Conservation (phyloP, 2,113 vertebrate species). For the Pithys albifrons region DNA sequence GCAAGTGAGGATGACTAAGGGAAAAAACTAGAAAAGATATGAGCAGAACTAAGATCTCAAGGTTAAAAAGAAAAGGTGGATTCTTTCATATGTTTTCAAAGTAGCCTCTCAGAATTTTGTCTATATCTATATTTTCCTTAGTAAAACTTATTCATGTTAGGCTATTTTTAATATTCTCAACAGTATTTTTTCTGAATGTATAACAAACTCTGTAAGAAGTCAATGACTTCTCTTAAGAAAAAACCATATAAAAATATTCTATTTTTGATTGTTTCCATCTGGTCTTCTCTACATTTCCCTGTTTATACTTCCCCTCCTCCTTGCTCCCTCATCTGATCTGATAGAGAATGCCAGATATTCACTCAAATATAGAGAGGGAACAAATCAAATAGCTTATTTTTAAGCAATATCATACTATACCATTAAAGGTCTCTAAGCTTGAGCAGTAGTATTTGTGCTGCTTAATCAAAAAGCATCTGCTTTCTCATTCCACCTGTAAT, state of each 20-base stretch:
- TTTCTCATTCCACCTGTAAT: not conserved
- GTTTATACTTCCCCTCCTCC: not conserved
- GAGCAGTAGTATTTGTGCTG: not conserved
- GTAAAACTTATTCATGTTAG: not conserved
- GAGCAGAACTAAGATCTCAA: not conserved
- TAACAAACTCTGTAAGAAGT: not conserved
- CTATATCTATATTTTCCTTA: not conserved
- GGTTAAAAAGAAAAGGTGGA: not conserved
- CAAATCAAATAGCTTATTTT: not conserved
- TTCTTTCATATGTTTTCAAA: not conserved
- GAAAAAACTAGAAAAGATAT: not conserved
- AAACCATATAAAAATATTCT: not conserved
- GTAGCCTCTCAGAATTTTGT: not conserved
- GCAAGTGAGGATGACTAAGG: not conserved
- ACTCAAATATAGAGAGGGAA: not conserved
- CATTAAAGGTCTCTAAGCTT: not conserved
- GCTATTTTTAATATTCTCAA: not conserved
- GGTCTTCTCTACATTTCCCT: not conserved
- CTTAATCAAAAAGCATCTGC: not conserved
- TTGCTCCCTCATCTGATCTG: not conserved
- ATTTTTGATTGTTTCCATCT: not conserved
- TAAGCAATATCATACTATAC: not conserved
- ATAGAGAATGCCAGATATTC: not conserved
- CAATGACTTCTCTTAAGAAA: not conserved
- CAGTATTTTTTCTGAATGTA: not conserved